Percentiles rank a stretch among this genome's conserved stretches.
Conservation (phyloP, 35 echinoderm and acorn worm species). For the Apostichopus japonicus region DNA sequence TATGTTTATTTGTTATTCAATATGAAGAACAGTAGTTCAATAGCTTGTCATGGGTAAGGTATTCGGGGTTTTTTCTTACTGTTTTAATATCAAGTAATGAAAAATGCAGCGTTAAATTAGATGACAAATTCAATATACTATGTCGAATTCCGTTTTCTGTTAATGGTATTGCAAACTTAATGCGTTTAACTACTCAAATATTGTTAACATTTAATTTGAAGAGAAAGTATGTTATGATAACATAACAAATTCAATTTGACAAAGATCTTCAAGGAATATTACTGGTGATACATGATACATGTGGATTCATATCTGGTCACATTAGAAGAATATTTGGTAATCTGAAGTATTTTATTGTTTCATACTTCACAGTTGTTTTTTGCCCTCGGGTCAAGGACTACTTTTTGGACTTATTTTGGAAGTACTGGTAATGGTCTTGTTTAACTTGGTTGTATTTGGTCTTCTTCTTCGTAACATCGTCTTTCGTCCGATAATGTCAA, state of each 20-base stretch:
- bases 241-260: neutral
- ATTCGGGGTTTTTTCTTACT: neutral
- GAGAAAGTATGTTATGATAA: too few relatives aligned
- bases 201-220: neutral
- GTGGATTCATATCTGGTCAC: neutral
- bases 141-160: neutral
- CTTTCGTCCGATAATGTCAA: constrained; percentile 5
- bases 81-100: neutral
- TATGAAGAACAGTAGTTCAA: too few relatives aligned
- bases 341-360: neutral
- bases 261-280: neutral
- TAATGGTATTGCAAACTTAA: neutral
- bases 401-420: constrained; percentile 20
- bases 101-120: neutral
- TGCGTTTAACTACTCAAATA: neutral
- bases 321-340: neutral
- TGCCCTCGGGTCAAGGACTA: neutral
- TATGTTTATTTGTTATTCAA: too few relatives aligned
- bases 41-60: too few relatives aligned
- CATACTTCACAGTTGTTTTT: constrained; percentile 17
- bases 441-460: neutral
- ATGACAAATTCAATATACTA: neutral
- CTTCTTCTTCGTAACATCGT: neutral
- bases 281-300: neutral
- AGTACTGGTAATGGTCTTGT: neutral